Percentiles rank a stretch among this genome's conserved stretches.
These are phyloP conservation scores for Motacilla tschutschensis DNA, from an alignment of 2,113 vertebrate species.

Conservation along the genomic window DNA sequence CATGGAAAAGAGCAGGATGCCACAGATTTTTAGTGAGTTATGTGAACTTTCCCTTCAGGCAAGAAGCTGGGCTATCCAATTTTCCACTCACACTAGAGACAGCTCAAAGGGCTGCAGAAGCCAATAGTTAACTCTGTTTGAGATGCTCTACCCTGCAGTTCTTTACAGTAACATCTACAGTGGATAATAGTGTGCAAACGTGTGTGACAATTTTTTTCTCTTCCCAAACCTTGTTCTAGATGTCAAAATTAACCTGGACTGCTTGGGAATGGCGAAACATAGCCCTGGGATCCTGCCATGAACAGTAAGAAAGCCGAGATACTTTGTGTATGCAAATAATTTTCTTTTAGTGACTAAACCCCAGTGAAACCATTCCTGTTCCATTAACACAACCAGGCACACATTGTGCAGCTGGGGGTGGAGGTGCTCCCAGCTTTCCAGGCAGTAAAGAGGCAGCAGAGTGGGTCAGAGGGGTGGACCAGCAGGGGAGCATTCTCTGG, in stretches of 20 bases:
- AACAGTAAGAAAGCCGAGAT: slow-evolving; percentile 50
- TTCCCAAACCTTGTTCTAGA: slow-evolving; percentile 44
- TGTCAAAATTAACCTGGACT: slow-evolving; percentile 56
- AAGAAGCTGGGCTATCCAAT: background rate
- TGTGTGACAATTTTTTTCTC: slow-evolving; percentile 27
- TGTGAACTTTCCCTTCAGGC: background rate
- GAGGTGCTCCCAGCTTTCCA: background rate
- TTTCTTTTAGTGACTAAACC: background rate
- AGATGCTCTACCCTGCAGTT: background rate
- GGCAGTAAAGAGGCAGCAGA: background rate
- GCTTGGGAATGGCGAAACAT: slow-evolving; percentile 56
- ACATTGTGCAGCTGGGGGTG: background rate
- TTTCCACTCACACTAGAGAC: background rate
- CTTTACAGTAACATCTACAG: background rate
- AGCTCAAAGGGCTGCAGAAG: background rate
- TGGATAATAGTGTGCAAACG: background rate
- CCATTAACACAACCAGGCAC: background rate
- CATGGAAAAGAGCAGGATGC: background rate
- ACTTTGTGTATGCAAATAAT: background rate
- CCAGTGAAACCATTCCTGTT: background rate
- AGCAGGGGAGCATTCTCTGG: background rate
- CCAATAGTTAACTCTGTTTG: background rate
- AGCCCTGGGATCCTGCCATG: slow-evolving; percentile 42
- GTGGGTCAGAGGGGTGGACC: background rate
- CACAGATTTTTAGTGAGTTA: background rate